Evolutionary conservation across 2,797 vertebrate genomes (phyloP), one percentile per base, ranked within the genome.

Genomic region (Peromyscus nudipes): DNA sequence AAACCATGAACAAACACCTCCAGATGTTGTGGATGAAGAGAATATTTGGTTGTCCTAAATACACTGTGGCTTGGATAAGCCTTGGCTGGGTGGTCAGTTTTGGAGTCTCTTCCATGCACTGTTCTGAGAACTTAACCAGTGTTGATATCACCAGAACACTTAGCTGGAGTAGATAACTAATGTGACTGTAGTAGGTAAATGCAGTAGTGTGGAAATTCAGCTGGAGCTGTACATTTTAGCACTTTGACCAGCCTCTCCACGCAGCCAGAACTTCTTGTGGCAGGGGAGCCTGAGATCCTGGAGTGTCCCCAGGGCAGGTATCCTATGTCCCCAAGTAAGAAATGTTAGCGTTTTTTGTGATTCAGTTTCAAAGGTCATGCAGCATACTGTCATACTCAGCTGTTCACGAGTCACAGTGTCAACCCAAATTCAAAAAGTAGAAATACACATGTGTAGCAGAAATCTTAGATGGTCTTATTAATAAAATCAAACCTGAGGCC

Each of bases 1-100:
- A 71, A 23, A 65, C 60, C 46, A n/a, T 46, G 49, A 85, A 40
- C 46, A 62, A 88, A 65, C 2, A 89, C 5, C 46, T 29, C 69
- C 65, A 96, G 93, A 92, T 5, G 55, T 46, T 82, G 1, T 76
- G 43, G 19, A 13, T 94, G 85, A 65, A 89, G 75, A 65, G 85
- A 84, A 57, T 43, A 84, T 80, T 88, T 84, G 79, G 23, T 60
- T 94, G 75, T 65, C 27, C 79, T 85, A 64, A 69, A n/a, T 60
- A 77, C 43, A 69, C 19, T 62, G 27, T 79, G 57, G 29, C 49
- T 91, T 89, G 49, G 57, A 37, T 60, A 67, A 82, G 8, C 34
- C 34, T 76, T 37, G 73, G 4, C 23, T n/a, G 21, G 25, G 4
- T 52, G 52, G 10, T 87, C 57, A 82, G 25, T 67, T 2, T 12